A percentile compares a stretch with the other conserved stretches of the same genome.
phyloP scores from a whole-genome alignment of 2,888 invertebrate genomes.

The Coecobrya sp. region DNA sequence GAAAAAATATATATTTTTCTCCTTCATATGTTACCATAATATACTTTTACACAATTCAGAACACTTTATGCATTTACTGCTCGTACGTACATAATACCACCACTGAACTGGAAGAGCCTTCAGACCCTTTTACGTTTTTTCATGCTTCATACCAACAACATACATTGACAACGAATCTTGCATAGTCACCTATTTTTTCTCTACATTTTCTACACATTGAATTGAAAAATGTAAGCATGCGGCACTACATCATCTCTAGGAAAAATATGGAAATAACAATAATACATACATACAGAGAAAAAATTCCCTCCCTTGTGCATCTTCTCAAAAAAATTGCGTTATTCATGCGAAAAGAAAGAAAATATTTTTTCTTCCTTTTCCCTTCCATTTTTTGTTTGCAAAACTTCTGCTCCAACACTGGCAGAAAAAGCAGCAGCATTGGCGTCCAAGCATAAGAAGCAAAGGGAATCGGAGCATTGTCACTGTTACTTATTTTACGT shows the following conservation, averaged over 20 bases:
- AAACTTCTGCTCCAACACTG: constrained; percentile 20
- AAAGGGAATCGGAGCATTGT: neutral
- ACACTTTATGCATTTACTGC: constrained; percentile 2
- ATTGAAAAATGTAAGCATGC: constrained; percentile 28
- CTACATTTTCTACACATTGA: neutral
- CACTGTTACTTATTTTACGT: neutral
- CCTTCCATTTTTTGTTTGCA: constrained; percentile 15
- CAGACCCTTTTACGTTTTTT: neutral
- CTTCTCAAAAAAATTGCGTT: constrained; percentile 47
- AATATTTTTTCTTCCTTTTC: constrained; percentile 31
- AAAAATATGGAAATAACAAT: constrained; percentile 42
- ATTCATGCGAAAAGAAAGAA: constrained; percentile 66
- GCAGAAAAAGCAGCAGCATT: neutral
- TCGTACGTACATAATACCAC: neutral
- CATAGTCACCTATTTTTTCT: neutral
- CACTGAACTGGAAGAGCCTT: constrained; percentile 14
- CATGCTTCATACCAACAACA: neutral
- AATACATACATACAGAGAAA: neutral
- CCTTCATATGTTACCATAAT: neutral
- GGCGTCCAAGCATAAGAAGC: neutral
- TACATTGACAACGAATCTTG: neutral
- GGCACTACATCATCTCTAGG: constrained; percentile 4
- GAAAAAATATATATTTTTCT: neutral
- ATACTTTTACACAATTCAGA: constrained; percentile 1
- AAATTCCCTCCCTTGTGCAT: constrained; percentile 39